Evolutionary conservation across 2,797 vertebrate species (phyloP), one percentile per base, ranked within the genome.

Genomic region (Manis pentadactyla): DNA sequence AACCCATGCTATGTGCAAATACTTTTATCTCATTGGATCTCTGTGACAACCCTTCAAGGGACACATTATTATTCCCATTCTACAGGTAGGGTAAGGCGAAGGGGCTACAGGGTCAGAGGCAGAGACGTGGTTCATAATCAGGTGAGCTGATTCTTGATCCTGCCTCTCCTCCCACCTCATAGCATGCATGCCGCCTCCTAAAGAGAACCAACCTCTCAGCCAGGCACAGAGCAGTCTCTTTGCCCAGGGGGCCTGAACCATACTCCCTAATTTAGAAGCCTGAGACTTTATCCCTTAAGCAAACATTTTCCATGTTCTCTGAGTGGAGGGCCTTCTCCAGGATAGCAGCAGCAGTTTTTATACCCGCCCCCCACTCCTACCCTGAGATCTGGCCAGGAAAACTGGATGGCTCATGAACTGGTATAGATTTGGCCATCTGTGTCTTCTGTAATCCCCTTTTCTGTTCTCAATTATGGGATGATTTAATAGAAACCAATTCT

Each of bases 401-500:
- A 68, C 13, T 29, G 77, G 73, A n/a, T 86, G 89, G 74, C 46
- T 78, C 53, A 59, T 59, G 88, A 87, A 69, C 19, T 2, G 18
- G 79, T 57, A 23, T 25, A 71, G 51, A 39, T 42, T 74, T 31
- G 78, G 57, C 75, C 74, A 77, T 34, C 59, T 93, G 27, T 21
- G 69, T 42, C 79, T 89, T 96, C 63, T 61, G 53, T 61, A 78
- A 92, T 63, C 57, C 29, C 61, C 66, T 17, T 69, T 64, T 92
- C 91, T 96, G 91, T 69, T 96, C 77, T 87, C 83, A 92, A 14
- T 86, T 95, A 92, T 3, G 66, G 7, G 49, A 49, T 94, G 88
- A 92, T 78, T 87, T 94, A 53, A 96, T 85, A 88, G 91, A 85
- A 94, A 92, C 87, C 84, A 92, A 63, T 57, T 71, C 84, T 83